Evolutionary conservation across 2,888 invertebrate genomes (phyloP), one percentile per base, ranked within the genome.

Genomic region (Platycheirus albimanus): DNA sequence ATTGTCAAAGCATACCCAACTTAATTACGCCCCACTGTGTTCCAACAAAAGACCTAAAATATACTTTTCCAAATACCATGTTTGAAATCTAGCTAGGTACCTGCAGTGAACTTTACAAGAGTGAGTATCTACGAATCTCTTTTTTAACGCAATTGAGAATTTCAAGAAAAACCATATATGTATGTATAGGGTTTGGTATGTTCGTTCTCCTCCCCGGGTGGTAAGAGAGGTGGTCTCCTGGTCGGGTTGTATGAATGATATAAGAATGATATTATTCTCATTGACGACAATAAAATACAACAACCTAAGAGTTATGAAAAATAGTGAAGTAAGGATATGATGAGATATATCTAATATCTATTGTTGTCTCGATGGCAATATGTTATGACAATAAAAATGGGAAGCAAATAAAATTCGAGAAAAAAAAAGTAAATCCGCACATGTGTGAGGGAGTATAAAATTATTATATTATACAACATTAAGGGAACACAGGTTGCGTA

Each of bases 321-420:
- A 71, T 76, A 67, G 72, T 54, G 61, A 72, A 77, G 19, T 36
- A 36, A 61, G 45, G 36, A 61, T 24, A 8, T 74, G 47, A n/a
- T n/a, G n/a, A n/a, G n/a, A n/a, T n/a, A n/a, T n/a, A n/a, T n/a
- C n/a, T n/a, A n/a, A n/a, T n/a, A n/a, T 70, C 80, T 80, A 52
- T 80, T 80, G 75, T 77, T 78, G 77, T 78, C 78, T 78, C 83
- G 56, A 72, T 72, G 20, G 43, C 72, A 72, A 69, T 69, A 36
- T 66, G 71, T 76, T 61, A 69, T 83, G 61, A 72, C 71, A 69
- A 79, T 75, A 74, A 80, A 70, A 70, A 64, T 54, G 17, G 41
- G 24, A 30, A 63, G 63, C 24, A 74, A 69, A 41, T 43, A 30
- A 64, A 78, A 77, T 69, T 63, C 72, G 17, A 49, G 69, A 72